A percentile compares a stretch with the other conserved stretches of the same genome.
Conservation (phyloP, 2,888 invertebrate genomes). For the Heliconius sara region DNA sequence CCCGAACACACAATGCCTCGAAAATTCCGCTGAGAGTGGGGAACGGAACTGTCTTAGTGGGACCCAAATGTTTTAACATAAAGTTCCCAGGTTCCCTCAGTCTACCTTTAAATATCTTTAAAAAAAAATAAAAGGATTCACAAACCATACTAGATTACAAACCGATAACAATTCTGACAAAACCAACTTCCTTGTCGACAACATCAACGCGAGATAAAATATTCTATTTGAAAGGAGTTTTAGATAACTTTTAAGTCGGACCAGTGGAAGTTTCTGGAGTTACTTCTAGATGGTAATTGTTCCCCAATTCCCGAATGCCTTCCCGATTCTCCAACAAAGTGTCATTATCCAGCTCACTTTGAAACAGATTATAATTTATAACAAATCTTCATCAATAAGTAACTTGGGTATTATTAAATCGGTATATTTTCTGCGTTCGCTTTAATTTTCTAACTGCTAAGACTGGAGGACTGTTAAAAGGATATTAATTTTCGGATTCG, state of each 20-base stretch:
- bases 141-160: background rate
- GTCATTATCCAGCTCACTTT: slow-evolving; percentile 33
- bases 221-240: slow-evolving; percentile 58
- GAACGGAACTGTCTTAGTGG: too few species aligned
- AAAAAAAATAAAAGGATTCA: background rate
- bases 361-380: slow-evolving; percentile 35
- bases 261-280: slow-evolving; percentile 39
- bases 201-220: slow-evolving; percentile 52
- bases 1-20: too few species aligned
- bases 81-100: too few species aligned
- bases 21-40: too few species aligned
- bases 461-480: background rate
- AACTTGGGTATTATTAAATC: slow-evolving; percentile 16
- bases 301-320: slow-evolving; percentile 32
- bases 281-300: slow-evolving; percentile 42
- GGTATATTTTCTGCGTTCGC: background rate
- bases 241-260: slow-evolving; percentile 55
- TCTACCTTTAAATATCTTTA: background rate
- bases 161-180: slow-evolving; percentile 11
- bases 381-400: slow-evolving; percentile 26
- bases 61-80: too few species aligned
- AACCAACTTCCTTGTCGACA: background rate
- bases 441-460: slow-evolving; percentile 14
- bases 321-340: slow-evolving; percentile 27
- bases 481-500: background rate